These are phyloP conservation scores for Dascillus cervinus DNA, from an alignment of 2,888 invertebrate genomes.

Conservation along the genomic window DNA sequence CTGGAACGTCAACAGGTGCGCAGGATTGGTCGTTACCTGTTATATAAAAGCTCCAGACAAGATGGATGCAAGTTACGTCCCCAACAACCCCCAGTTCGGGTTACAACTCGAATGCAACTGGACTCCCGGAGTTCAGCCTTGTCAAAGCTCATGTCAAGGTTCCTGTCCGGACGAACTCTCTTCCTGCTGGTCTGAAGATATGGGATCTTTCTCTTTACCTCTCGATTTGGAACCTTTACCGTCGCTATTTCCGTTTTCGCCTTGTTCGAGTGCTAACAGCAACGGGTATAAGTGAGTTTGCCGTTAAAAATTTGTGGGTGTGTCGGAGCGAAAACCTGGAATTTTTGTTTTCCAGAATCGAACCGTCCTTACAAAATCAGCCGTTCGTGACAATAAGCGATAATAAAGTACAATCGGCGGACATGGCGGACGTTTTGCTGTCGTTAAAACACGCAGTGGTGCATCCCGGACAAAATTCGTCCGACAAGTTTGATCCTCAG, in stretches of 20 bases:
- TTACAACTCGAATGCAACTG: slow-evolving; percentile 45
- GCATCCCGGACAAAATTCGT: slow-evolving; percentile 56
- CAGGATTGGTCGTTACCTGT: slow-evolving; percentile 15
- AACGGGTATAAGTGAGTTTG: slow-evolving; percentile 25
- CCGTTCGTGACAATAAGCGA: slow-evolving; percentile 22
- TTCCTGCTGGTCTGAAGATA: slow-evolving; percentile 55
- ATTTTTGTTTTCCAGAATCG: too few species aligned
- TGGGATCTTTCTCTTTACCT: slow-evolving; percentile 78
- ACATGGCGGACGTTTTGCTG: slow-evolving; percentile 82
- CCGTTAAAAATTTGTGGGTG: slow-evolving; percentile 4
- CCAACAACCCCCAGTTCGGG: slow-evolving; percentile 62
- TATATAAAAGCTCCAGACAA: slow-evolving; percentile 26
- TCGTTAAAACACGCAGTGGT: slow-evolving; percentile 84
- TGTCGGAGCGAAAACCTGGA: slow-evolving; percentile 1
- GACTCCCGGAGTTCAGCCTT: slow-evolving; percentile 32
- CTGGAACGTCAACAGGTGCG: slow-evolving; percentile 15
- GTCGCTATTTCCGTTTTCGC: slow-evolving; percentile 79
- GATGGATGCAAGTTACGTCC: slow-evolving; percentile 56
- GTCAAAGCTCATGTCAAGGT: slow-evolving; percentile 37
- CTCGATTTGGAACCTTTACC: slow-evolving; percentile 84
- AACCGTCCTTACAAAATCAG: slow-evolving; percentile 4
- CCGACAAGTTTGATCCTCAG: slow-evolving; percentile 23
- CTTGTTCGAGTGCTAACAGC: slow-evolving; percentile 55
- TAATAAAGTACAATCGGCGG: slow-evolving; percentile 50
- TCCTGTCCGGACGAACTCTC: slow-evolving; percentile 41